Conservation (phyloP, 2,797 vertebrate genomes). For the Esox masquinongy region DNA sequence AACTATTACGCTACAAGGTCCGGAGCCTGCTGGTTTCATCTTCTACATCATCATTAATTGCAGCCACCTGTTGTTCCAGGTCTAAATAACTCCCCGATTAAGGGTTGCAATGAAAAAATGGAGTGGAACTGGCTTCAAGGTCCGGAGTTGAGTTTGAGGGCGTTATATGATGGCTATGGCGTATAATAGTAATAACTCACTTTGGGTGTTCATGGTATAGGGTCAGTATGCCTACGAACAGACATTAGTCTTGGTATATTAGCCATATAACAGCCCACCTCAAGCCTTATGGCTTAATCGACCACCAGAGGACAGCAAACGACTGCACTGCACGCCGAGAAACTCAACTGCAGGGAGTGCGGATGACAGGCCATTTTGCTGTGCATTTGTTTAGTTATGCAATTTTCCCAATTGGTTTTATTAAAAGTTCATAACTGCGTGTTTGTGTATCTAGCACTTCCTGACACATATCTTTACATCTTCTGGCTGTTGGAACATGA, state of each 20-base stretch:
- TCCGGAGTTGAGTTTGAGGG: too few relatives aligned
- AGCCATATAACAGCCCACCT: neutral
- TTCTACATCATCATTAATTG: too few relatives aligned
- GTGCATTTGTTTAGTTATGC: neutral
- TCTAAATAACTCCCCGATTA: too few relatives aligned
- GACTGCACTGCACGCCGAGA: neutral
- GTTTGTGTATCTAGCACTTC: neutral
- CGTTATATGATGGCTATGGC: too few relatives aligned
- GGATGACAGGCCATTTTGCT: neutral
- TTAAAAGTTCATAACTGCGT: neutral
- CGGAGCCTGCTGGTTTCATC: too few relatives aligned
- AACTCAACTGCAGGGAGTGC: neutral
- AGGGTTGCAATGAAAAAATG: too few relatives aligned
- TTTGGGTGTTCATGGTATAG: neutral
- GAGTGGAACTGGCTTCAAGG: too few relatives aligned
- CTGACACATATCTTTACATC: neutral
- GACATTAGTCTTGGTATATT: too few relatives aligned
- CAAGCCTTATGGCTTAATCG: neutral
- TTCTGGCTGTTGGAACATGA: neutral
- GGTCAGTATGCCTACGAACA: neutral
- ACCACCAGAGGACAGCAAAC: slow-evolving; percentile 15
- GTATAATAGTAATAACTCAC: too few relatives aligned
- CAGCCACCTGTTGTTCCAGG: too few relatives aligned
- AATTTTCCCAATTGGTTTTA: neutral
- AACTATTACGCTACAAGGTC: too few relatives aligned